Conservation (phyloP, 2,797 vertebrate species). For the Gadopsis marmoratus region DNA sequence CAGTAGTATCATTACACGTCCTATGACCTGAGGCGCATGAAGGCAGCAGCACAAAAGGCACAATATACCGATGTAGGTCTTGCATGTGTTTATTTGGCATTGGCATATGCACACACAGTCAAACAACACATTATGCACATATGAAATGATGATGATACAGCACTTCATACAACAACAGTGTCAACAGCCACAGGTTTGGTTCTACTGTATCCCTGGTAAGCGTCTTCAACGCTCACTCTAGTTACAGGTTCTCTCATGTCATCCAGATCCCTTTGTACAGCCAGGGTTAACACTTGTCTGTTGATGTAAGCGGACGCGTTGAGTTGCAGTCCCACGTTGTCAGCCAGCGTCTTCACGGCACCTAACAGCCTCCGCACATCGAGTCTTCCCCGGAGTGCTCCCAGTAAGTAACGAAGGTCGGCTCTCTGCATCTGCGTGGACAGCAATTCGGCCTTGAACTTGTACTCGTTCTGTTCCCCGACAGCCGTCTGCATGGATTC, state of each 20-base stretch:
- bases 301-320: background rate
- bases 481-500: background rate
- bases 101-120: too few relatives aligned
- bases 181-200: too few relatives aligned
- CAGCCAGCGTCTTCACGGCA: background rate
- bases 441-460: background rate
- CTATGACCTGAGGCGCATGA: too few relatives aligned
- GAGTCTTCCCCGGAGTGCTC: background rate
- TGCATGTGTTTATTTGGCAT: too few relatives aligned
- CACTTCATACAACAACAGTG: too few relatives aligned
- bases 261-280: background rate
- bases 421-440: background rate
- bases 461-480: rapidly evolving
- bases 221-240: background rate
- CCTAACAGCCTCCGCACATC: background rate
- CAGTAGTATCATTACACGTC: too few relatives aligned
- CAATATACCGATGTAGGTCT: too few relatives aligned
- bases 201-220: background rate
- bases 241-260: background rate
- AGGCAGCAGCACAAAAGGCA: too few relatives aligned
- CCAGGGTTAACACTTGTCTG: conserved; percentile 1
- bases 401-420: background rate
- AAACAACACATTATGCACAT: too few relatives aligned
- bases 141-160: too few relatives aligned
- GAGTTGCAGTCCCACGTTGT: conserved; percentile 6